Base-by-base conservation (phyloP, 2,113 vertebrate species). In the Suricata suricatta region DNA sequence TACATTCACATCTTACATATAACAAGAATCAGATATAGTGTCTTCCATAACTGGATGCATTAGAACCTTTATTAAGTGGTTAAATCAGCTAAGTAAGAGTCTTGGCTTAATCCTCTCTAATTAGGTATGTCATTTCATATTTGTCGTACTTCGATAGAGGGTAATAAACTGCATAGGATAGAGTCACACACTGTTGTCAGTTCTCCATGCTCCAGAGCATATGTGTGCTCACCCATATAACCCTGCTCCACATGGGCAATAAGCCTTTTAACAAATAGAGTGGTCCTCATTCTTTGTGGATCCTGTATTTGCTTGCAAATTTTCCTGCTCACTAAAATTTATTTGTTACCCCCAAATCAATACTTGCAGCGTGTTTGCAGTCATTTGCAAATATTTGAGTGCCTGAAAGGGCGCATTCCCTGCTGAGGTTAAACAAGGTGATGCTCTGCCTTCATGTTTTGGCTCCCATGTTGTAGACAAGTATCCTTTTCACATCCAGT, bases 1-100 rank as follows among this genome's bases (percentile, higher is more conserved):
- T 47, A 41, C 0, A 87, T 95, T 88, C 4, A 44, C 16, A 41
- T 60, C 3, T 83, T 82, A 74, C 9, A 50, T 77, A 21, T 68
- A 54, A 4, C 63, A 81, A 21, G 5, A 90, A 90, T 41, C 52
- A 23, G 81, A 81, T 88, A 66, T 27, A 77, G 29, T 60, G 57
- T 89, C 71, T 92, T 97, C 13, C 10, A 17, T 81, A 60, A 41
- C 66, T 72, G n/a, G 29, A 72, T 64, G 33, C 5, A 13, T 16
- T 72, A 60, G 82, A 50, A 66, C 93, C 72, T 64, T 64, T 87
- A 33, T n/a, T 91, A 96, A 95, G 68, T 94, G 41, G n/a, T 85
- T 95, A 89, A 92, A 66, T 95, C 47, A 33, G 25, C 63, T 90
- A 47, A 83, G 47, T 93, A 63, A 74, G 44, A 72, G 14, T 83